Conservation (phyloP, 1,140 invertebrate genomes). For the Hypsibius dujardini region DNA sequence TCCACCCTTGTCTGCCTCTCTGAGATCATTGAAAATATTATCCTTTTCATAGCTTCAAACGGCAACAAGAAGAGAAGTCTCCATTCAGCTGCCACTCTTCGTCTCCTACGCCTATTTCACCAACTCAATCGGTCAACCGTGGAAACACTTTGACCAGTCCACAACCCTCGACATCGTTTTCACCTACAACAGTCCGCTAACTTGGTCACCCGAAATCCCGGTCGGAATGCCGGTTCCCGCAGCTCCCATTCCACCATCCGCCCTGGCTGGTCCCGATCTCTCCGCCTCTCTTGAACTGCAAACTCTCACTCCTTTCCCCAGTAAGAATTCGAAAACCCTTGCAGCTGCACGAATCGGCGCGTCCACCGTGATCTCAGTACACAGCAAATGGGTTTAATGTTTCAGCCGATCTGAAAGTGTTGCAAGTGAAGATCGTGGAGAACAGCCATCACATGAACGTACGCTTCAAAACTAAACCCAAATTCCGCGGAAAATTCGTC, state of each 20-base stretch:
- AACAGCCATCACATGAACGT: constrained; percentile 30
- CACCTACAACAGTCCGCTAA: constrained; percentile 34
- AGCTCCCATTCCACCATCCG: too few relatives aligned
- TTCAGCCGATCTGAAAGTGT: constrained; percentile 31
- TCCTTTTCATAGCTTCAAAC: constrained; percentile 28
- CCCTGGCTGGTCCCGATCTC: too few relatives aligned
- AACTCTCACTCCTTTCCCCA: too few relatives aligned
- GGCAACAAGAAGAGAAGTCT: constrained; percentile 31
- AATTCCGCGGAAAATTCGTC: constrained; percentile 34
- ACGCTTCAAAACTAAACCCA: constrained; percentile 31
- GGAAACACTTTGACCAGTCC: constrained; percentile 32
- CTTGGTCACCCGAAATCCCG: constrained; percentile 34
- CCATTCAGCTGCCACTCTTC: constrained; percentile 31
- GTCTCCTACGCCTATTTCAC: constrained; percentile 35
- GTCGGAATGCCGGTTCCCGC: constrained; percentile 23
- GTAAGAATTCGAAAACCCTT: too few relatives aligned
- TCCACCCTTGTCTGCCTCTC: too few relatives aligned
- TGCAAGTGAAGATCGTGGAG: constrained; percentile 31
- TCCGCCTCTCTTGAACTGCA: too few relatives aligned
- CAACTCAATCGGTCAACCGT: constrained; percentile 28
- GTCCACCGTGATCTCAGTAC: too few relatives aligned
- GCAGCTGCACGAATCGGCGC: too few relatives aligned
- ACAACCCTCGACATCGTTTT: constrained; percentile 31
- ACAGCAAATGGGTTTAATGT: background rate
- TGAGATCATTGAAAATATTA: background rate